Percentiles rank a stretch among this genome's conserved stretches.
Evolutionary conservation across 2,113 vertebrate species (phyloP).

Genomic region (Sinocyclocheilus maitianheensis): DNA sequence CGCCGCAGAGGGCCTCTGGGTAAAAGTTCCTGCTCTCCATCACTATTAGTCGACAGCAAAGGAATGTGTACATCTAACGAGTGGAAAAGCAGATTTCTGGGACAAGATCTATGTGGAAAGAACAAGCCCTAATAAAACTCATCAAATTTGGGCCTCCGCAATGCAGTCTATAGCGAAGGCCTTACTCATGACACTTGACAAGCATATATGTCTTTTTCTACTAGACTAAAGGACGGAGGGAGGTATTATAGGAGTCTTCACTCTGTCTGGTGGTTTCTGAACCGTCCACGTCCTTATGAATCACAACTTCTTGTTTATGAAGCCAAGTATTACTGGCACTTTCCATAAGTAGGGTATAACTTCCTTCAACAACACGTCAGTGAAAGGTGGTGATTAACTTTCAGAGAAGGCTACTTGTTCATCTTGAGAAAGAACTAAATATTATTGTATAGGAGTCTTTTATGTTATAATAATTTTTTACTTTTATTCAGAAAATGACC

Average conservation of each 20-base stretch:
- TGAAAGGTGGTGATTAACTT: not conserved
- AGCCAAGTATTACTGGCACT: constrained; percentile 26
- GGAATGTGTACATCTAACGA: constrained; percentile 54
- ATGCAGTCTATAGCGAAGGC: not conserved
- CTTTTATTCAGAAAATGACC: not conserved
- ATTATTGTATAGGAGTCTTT: too few relatives aligned
- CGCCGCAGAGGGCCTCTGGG: constrained; percentile 4
- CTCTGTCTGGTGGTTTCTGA: constrained; percentile 6
- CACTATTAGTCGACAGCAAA: constrained; percentile 53
- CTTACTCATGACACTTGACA: not conserved
- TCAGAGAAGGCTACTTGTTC: not conserved
- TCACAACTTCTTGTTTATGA: not conserved
- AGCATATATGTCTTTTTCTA: not conserved
- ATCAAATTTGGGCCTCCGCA: not conserved
- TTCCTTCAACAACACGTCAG: not conserved
- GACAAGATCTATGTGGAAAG: constrained; percentile 49
- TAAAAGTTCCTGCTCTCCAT: constrained; percentile 31
- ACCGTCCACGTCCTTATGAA: constrained; percentile 1
- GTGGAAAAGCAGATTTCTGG: constrained; percentile 43
- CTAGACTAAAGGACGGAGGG: not conserved
- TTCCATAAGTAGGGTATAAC: not conserved
- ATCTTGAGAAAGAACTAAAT: not conserved
- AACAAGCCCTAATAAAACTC: not conserved
- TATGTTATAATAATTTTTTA: not conserved
- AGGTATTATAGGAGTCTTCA: not conserved